Base-by-base conservation (phyloP, 30 jellyfish, hydroid and myxozoan species). In the Sanderia malayensis region DNA sequence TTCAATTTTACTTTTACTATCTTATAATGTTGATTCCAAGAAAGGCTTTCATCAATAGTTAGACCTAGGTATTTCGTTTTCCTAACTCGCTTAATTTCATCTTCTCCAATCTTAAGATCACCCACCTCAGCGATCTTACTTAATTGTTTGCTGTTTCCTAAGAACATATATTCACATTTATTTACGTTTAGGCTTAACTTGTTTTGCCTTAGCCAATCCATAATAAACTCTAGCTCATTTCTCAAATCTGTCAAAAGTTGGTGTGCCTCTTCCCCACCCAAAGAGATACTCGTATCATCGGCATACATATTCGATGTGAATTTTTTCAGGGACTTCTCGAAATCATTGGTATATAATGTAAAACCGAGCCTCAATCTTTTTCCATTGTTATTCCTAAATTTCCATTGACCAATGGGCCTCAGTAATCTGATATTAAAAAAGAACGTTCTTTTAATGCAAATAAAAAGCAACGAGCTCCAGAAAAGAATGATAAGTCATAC, bases 261-360 rank as follows among this genome's bases (percentile, higher is more conserved):
- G 11, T 49, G 24, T 49, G 64, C 64, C 64, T 49, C 64, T 49
- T 13, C 18, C 64, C 41, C 79, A 67, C 63, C 60, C 23, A 52
- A 21, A 31, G 84, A 26, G 55, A 72, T 57, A 46, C 71, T 70
- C 23, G 57, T 70, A 65, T 47, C 82, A 70, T 46, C 71, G 58
- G 70, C 70, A 44, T 70, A 57, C 34, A 57, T 57, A 72, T 52
- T 72, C 74, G 84, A 73, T 29, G 25, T 10, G 73, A 49, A 72
- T 6, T 17, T 52, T 53, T 73, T 19, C 1, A 72, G 62, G 73
- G 84, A 57, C 71, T 22, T 31, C 53, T 70, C 82, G 58, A 46
- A 70, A 31, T 70, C 71, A 28, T 70, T 70, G 71, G 84, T 72
- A 72, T 26, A 57, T 63, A 49, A 58, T 17, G 33, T 72, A 23